A percentile compares a stretch with the other conserved stretches of the same genome.
phyloP scores from a whole-genome alignment of 2,888 invertebrate genomes.

The Ptychoptera albimana region DNA sequence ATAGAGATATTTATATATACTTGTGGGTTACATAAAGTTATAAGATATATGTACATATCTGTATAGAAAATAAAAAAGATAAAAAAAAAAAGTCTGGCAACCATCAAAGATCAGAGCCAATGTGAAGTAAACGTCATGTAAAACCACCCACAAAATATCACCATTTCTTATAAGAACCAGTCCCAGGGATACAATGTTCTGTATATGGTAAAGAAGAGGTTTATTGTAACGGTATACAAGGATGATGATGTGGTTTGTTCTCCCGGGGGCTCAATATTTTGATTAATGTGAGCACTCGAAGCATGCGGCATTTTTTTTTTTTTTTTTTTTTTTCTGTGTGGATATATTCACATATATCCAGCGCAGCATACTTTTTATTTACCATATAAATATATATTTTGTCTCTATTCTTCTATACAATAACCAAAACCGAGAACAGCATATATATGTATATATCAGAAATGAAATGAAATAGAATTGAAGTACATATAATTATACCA shows the following conservation, averaged over 20 bases:
- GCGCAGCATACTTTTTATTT: neutral
- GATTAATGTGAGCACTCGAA: constrained; percentile 1
- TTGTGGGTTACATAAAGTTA: too few species aligned
- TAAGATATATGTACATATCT: too few species aligned
- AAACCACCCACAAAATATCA: neutral
- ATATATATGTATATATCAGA: too few species aligned
- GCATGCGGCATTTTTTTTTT: neutral
- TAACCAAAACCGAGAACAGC: too few species aligned
- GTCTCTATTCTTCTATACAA: too few species aligned
- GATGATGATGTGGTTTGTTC: neutral
- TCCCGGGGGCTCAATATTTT: constrained; percentile 2
- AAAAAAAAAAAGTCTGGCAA: neutral
- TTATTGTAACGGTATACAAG: neutral
- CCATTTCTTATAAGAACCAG: neutral
- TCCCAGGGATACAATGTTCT: neutral
- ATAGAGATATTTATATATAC: too few species aligned
- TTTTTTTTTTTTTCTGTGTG: too few species aligned
- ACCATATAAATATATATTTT: neutral
- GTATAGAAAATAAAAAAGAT: neutral
- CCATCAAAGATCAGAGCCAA: neutral
- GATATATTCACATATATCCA: too few species aligned
- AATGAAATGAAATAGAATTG: too few species aligned
- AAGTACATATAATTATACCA: too few species aligned
- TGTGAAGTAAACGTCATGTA: neutral
- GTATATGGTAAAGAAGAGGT: neutral